Evolutionary conservation across 2,888 invertebrate species (phyloP).

Genomic region (Siphonodentalium dalli): DNA sequence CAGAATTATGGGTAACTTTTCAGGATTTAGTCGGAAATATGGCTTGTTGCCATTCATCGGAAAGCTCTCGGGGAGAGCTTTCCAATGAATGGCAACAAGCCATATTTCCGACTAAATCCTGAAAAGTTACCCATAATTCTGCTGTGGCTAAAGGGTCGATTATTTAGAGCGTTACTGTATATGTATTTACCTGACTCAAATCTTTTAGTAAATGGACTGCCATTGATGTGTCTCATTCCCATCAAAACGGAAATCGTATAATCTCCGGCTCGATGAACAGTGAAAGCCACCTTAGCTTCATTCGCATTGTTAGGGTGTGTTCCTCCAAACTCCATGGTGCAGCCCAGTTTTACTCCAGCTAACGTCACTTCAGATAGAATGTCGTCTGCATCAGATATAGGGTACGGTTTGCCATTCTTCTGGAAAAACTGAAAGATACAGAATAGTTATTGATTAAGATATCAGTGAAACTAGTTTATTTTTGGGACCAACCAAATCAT

Average conservation of each 20-base stretch:
- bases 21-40: too few species aligned
- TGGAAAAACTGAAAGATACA: constrained; percentile 48
- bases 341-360: constrained; percentile 81
- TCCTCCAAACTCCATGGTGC: constrained; percentile 85
- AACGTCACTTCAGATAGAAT: constrained; percentile 86
- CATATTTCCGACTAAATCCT: too few species aligned
- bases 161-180: too few species aligned
- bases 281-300: constrained; percentile 88
- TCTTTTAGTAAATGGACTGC: constrained; percentile 84
- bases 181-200: constrained; percentile 78
- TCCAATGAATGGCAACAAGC: too few species aligned
- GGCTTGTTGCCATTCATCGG: too few species aligned
- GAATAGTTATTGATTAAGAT: too few species aligned
- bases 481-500: too few species aligned
- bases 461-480: too few species aligned
- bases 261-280: constrained; percentile 87
- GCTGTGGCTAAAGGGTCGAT: too few species aligned
- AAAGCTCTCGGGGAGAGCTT: too few species aligned
- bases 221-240: constrained; percentile 78
- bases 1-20: too few species aligned
- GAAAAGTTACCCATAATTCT: too few species aligned
- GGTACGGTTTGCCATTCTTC: constrained; percentile 88
- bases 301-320: constrained; percentile 85
- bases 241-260: constrained; percentile 87
- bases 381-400: constrained; percentile 91